Percentiles rank a stretch among this genome's conserved stretches.
Conservation (phyloP, 1,140 invertebrate genomes). For the Trinorchestia longiramus region DNA sequence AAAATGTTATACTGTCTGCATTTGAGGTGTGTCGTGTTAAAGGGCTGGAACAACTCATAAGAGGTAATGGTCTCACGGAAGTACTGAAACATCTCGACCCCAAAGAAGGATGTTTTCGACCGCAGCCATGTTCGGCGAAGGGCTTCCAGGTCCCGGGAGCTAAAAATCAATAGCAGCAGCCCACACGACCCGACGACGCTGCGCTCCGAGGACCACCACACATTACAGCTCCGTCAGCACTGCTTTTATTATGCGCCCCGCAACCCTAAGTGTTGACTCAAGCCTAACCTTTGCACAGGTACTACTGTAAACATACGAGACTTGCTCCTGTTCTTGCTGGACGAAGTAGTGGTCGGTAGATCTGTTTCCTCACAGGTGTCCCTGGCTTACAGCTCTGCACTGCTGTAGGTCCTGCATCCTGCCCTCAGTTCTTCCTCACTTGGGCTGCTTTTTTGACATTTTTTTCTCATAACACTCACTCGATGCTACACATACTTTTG, state of each 20-base stretch:
- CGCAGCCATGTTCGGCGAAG: background rate
- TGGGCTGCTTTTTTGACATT: background rate
- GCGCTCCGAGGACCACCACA: background rate
- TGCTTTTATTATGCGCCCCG: constrained; percentile 18
- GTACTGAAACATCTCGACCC: background rate
- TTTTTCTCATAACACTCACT: background rate
- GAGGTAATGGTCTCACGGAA: background rate
- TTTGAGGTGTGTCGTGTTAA: background rate
- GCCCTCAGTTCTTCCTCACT: background rate
- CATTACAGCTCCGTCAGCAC: constrained; percentile 11
- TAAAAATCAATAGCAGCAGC: constrained; percentile 22
- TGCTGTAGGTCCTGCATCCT: background rate
- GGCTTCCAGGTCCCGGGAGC: background rate
- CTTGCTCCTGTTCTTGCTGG: background rate
- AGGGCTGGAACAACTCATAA: background rate
- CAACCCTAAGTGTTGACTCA: background rate
- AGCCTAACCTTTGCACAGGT: background rate
- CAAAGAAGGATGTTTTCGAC: background rate
- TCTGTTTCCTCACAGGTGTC: background rate
- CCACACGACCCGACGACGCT: background rate
- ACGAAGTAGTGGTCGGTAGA: background rate
- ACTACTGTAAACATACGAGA: background rate
- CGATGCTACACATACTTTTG: background rate
- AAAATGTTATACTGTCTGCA: background rate
- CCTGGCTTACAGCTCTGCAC: background rate